Evolutionary conservation across 2,113 vertebrate genomes (phyloP).

Genomic region (Nicator chloris): DNA sequence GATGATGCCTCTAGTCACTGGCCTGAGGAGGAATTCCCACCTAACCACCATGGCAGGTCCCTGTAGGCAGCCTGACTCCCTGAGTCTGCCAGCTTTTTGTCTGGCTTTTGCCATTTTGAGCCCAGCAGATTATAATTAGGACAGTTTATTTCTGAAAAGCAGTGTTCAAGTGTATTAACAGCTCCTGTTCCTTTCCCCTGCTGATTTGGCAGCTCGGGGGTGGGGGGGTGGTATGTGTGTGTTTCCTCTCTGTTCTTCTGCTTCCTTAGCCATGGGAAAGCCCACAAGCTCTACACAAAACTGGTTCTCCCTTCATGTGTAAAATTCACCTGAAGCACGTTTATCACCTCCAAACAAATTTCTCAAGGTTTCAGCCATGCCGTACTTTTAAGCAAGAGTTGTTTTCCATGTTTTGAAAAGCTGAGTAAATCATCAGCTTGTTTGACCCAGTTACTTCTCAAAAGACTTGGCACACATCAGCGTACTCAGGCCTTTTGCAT

Average conservation of each 20-base stretch:
- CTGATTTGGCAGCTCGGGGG: accelerated
- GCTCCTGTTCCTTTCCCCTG: neutral
- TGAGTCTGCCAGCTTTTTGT: neutral
- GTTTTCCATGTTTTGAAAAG: neutral
- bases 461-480: neutral
- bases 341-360: neutral
- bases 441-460: constrained; percentile 21
- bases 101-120: neutral
- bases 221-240: accelerated
- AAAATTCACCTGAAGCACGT: neutral
- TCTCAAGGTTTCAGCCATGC: neutral
- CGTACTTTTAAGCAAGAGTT: neutral
- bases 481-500: neutral
- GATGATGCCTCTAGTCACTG: neutral
- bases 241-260: neutral
- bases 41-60: accelerated
- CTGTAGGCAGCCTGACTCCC: neutral
- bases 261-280: neutral
- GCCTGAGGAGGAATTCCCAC: neutral
- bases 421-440: neutral
- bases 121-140: neutral
- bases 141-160: neutral
- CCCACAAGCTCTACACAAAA: neutral
- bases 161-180: neutral
- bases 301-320: neutral